Base-by-base conservation (phyloP, 2,888 invertebrate species). In the Cryptocephalus moraei region DNA sequence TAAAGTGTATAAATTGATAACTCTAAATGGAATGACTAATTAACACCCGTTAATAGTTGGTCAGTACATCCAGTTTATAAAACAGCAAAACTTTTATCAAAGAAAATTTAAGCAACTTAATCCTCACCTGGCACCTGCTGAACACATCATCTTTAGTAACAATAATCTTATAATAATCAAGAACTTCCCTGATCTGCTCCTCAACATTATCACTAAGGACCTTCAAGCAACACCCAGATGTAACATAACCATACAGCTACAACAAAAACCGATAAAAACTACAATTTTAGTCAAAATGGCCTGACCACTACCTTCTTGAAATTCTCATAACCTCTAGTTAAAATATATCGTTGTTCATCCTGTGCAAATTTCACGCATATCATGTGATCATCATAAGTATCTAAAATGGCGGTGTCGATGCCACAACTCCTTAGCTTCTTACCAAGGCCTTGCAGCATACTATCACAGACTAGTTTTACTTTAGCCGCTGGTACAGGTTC, bases 51-150 rank as follows among this genome's bases (percentile, higher is more conserved):
- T 22, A 22, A 6, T 22, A 22, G 10, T 40, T 39, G 14, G 40
- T 33, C 14, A 22, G 11, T 9, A 33, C 6, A 36, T 6, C 10
- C 9, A 11, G 12, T n/a, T 32, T 22, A 31, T n/a, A 9, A 47
- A 44, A 11, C n/a, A 33, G 11, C 1, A 8, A n/a, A n/a, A 9
- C 9, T 22, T 14, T 41, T 45, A 38, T 12, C 9, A 13, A 22
- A 14, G 22, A 4, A 4, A 40, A n/a, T n/a, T n/a, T n/a, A n/a
- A n/a, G n/a, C n/a, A 40, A 40, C 11, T 12, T 12, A 32, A 46
- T 11, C 39, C 78, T 75, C 67, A 82, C 80, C 68, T 81, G 78
- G 68, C 91, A 91, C 56, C 85, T 74, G 59, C 78, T 82, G 59
- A 86, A 81, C 51, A 88, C 76, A 67, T 88, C 78, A 50, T 73